These are phyloP conservation scores for Phytoseiulus persimilis DNA, from an alignment of 2,888 invertebrate genomes.

Conservation along the genomic window DNA sequence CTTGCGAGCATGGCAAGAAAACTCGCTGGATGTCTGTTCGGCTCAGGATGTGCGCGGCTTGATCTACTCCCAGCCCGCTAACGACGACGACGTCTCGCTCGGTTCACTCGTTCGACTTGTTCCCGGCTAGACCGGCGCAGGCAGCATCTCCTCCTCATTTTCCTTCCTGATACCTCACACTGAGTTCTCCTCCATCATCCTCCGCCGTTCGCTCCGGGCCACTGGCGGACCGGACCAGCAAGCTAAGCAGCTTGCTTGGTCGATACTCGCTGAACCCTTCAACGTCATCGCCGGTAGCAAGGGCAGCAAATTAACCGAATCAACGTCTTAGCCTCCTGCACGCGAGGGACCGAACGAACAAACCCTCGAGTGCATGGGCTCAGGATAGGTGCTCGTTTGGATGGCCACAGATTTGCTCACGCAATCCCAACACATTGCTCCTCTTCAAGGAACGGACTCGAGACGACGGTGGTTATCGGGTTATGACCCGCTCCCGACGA, in stretches of 20 bases:
- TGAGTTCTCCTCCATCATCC: not conserved
- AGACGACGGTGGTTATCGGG: not conserved
- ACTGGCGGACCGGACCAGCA: not conserved
- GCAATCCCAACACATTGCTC: not conserved
- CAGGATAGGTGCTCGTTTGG: not conserved
- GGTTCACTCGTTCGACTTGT: not conserved
- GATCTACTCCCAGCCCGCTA: not conserved
- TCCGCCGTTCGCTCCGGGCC: not conserved
- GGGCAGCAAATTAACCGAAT: slow-evolving; percentile 5
- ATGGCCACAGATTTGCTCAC: not conserved
- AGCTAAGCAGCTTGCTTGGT: not conserved
- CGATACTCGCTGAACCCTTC: not conserved
- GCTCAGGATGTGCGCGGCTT: not conserved
- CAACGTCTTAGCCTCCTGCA: not conserved
- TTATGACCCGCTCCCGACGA: not conserved
- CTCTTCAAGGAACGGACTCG: too few species aligned
- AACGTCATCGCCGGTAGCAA: not conserved
- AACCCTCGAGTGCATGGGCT: not conserved
- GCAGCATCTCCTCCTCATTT: not conserved
- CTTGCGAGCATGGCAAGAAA: not conserved
- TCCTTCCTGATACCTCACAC: not conserved
- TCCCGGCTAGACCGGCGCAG: not conserved
- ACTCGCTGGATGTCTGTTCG: not conserved
- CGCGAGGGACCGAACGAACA: not conserved
- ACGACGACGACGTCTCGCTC: not conserved